These are phyloP conservation scores for Rhinolophus sinicus DNA, from an alignment of 2,113 vertebrate genomes.

Conservation along the genomic window DNA sequence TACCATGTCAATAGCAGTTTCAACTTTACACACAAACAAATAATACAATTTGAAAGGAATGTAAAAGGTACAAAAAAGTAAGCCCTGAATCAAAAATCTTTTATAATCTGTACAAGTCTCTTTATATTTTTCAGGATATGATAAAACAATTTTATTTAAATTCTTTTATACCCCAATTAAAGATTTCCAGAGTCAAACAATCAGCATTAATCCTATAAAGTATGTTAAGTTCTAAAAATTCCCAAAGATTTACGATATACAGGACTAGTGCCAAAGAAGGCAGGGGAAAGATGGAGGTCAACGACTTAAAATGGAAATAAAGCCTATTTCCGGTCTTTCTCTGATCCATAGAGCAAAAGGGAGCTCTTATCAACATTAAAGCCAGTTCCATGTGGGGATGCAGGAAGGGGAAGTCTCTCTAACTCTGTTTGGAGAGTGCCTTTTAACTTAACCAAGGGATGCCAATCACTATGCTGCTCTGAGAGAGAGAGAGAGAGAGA, in stretches of 20 bases:
- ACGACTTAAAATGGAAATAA: neutral
- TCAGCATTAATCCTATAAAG: neutral
- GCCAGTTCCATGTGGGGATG: neutral
- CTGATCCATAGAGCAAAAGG: neutral
- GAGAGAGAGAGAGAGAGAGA: neutral
- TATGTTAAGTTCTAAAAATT: conserved; percentile 41
- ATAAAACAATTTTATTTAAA: neutral
- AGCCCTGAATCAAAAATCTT: neutral
- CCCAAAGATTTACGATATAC: neutral
- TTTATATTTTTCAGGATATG: neutral
- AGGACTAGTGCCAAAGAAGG: neutral
- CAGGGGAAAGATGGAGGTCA: neutral
- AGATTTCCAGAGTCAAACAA: neutral
- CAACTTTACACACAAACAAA: neutral
- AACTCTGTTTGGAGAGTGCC: neutral
- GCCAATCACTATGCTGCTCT: neutral
- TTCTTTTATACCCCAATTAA: neutral
- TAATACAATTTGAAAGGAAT: neutral
- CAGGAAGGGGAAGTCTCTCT: neutral
- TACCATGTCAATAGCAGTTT: neutral
- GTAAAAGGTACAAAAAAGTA: neutral
- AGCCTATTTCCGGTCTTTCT: neutral
- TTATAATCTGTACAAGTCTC: neutral
- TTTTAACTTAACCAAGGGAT: neutral
- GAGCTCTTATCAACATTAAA: neutral